Evolutionary conservation across 2,797 vertebrate species (phyloP).

Genomic region (Rachycentron canadum): DNA sequence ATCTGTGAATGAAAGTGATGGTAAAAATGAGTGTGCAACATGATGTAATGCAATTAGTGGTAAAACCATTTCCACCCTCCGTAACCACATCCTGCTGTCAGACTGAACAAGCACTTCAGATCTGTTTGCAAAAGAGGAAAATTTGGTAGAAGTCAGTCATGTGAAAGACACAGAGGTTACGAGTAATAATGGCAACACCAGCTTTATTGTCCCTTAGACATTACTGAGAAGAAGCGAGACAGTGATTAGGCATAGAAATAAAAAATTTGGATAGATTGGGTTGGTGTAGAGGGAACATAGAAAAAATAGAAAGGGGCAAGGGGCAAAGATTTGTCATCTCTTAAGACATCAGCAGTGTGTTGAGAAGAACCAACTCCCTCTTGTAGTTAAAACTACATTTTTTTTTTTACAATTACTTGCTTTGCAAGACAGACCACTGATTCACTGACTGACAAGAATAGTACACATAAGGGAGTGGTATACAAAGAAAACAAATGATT

Average conservation of each 20-base stretch:
- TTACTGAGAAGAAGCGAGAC: neutral
- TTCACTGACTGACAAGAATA: neutral
- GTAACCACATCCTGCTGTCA: conserved; percentile 66
- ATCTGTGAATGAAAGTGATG: conserved; percentile 2
- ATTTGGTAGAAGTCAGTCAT: neutral
- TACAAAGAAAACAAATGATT: neutral
- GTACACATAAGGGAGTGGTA: neutral
- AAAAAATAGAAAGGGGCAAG: neutral
- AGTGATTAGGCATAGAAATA: neutral
- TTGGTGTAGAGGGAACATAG: neutral
- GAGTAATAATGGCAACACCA: neutral
- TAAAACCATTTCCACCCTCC: conserved; percentile 40
- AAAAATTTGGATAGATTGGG: neutral
- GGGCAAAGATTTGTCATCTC: neutral
- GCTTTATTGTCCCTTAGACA: neutral
- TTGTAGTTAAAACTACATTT: neutral
- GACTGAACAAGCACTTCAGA: conserved; percentile 16
- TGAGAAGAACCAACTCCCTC: neutral
- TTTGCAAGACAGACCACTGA: too few relatives aligned
- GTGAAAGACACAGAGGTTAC: neutral
- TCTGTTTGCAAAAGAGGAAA: conserved; percentile 11
- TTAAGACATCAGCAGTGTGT: neutral
- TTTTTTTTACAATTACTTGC: neutral
- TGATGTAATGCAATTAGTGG: conserved; percentile 11
- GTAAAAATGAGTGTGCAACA: neutral